A percentile compares a stretch with the other conserved stretches of the same genome.
phyloP scores from a whole-genome alignment of 1,140 invertebrate species.

The Plodia interpunctella region DNA sequence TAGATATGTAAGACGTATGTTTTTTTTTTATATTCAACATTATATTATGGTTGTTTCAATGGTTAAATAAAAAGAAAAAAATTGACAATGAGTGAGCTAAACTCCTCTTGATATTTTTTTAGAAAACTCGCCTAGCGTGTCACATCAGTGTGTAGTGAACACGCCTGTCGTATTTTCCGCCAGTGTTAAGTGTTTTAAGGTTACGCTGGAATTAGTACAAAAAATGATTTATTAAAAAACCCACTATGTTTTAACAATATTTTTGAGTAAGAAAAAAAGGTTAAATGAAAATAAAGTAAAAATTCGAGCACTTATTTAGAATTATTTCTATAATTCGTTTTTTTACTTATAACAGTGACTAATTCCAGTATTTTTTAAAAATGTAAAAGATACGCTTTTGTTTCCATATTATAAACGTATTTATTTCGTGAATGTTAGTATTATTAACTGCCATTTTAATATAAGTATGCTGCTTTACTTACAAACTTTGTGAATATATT shows the following conservation, averaged over 20 bases:
- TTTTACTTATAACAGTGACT: not conserved
- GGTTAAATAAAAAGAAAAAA: not conserved
- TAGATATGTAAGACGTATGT: slow-evolving; percentile 19
- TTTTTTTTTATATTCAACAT: slow-evolving; percentile 4
- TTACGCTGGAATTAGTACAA: slow-evolving; percentile 3
- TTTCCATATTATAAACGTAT: slow-evolving; percentile 12
- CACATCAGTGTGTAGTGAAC: too few species aligned
- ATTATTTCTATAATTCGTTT: not conserved
- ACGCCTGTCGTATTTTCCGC: too few species aligned
- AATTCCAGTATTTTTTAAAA: slow-evolving; percentile 2
- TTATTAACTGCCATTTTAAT: slow-evolving; percentile 31
- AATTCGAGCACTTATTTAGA: too few species aligned
- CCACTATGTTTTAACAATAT: too few species aligned
- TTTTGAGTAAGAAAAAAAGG: too few species aligned
- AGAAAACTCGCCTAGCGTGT: too few species aligned
- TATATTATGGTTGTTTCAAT: not conserved
- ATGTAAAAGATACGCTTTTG: slow-evolving; percentile 19
- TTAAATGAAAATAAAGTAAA: too few species aligned
- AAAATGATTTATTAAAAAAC: too few species aligned
- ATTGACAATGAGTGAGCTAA: slow-evolving; percentile 1
- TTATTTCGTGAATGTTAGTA: slow-evolving; percentile 23
- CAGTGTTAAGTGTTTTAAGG: not conserved
- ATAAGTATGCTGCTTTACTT: slow-evolving; percentile 16
- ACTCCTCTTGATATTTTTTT: too few species aligned
- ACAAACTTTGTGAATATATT: slow-evolving; percentile 11